Conservation (phyloP, 2,113 vertebrate genomes). For the Ibidorhyncha struthersii region DNA sequence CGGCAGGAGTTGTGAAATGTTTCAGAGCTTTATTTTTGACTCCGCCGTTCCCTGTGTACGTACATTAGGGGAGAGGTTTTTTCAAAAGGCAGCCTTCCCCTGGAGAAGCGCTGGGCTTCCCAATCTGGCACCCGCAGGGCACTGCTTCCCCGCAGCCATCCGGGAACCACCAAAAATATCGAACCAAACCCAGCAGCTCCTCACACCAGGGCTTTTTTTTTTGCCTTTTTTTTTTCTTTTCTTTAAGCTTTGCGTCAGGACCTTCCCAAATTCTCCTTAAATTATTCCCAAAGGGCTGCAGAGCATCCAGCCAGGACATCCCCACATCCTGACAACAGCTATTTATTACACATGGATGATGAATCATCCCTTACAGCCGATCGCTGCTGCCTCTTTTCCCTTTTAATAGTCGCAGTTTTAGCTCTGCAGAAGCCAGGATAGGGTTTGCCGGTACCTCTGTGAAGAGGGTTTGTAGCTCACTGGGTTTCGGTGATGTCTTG, state of each 20-base stretch:
- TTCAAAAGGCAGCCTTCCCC: not conserved
- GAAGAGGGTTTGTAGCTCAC: not conserved
- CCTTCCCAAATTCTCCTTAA: not conserved
- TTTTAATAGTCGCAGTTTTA: not conserved
- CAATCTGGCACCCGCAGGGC: not conserved
- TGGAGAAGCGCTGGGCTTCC: slow-evolving; percentile 24
- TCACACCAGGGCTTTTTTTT: not conserved
- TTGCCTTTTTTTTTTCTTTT: not conserved
- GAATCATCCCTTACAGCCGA: not conserved
- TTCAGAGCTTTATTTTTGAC: slow-evolving; percentile 64
- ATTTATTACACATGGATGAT: not conserved
- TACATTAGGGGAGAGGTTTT: not conserved
- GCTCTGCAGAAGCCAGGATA: not conserved
- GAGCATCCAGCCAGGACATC: not conserved
- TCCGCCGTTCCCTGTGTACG: not conserved
- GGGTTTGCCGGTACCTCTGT: not conserved
- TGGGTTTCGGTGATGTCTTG: not conserved
- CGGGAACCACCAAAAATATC: not conserved
- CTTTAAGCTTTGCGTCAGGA: not conserved
- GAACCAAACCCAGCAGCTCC: not conserved
- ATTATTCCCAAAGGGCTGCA: not conserved
- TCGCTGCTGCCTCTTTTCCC: not conserved
- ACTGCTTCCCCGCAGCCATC: not conserved
- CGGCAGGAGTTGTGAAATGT: slow-evolving; percentile 55
- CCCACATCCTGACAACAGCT: not conserved